These are phyloP conservation scores for Linepithema humile DNA, from an alignment of 1,140 invertebrate genomes.

Conservation along the genomic window DNA sequence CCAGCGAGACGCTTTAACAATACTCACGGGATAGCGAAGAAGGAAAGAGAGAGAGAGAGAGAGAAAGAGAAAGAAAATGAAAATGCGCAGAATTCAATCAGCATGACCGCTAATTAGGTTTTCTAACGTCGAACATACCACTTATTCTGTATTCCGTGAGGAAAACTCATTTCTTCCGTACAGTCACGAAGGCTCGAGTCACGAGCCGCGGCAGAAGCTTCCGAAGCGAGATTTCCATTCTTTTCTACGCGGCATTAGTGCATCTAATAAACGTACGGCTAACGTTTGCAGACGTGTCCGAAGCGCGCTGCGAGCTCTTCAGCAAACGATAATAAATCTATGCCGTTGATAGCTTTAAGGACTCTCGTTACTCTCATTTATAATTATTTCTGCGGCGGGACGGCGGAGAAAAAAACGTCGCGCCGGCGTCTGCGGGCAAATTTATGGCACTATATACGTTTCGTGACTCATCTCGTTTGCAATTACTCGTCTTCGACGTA, in stretches of 20 bases:
- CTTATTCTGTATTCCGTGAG: neutral
- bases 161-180: slow-evolving; percentile 56
- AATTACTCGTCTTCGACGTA: slow-evolving; percentile 52
- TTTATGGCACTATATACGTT: slow-evolving; percentile 38
- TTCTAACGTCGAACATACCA: slow-evolving; percentile 39
- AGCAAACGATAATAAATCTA: slow-evolving; percentile 34
- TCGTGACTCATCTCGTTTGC: slow-evolving; percentile 46
- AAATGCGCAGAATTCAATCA: slow-evolving; percentile 60
- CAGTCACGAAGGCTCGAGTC: slow-evolving; percentile 31
- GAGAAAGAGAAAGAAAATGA: slow-evolving; percentile 11
- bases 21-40: neutral
- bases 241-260: slow-evolving; percentile 46
- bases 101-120: slow-evolving; percentile 53
- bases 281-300: neutral
- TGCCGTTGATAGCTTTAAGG: slow-evolving; percentile 40
- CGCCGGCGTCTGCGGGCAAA: slow-evolving; percentile 10
- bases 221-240: slow-evolving; percentile 17
- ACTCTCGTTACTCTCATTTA: slow-evolving; percentile 43
- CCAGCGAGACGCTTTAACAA: neutral
- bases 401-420: neutral
- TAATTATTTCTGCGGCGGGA: slow-evolving; percentile 32
- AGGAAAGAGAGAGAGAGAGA: neutral
- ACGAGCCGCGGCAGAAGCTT: slow-evolving; percentile 9
- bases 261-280: slow-evolving; percentile 53
- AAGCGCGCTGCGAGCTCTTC: neutral